Percentiles rank a stretch among this genome's conserved stretches.
These are phyloP conservation scores for Ophioninae sp. DNA, from an alignment of 2,888 invertebrate genomes.

Conservation along the genomic window DNA sequence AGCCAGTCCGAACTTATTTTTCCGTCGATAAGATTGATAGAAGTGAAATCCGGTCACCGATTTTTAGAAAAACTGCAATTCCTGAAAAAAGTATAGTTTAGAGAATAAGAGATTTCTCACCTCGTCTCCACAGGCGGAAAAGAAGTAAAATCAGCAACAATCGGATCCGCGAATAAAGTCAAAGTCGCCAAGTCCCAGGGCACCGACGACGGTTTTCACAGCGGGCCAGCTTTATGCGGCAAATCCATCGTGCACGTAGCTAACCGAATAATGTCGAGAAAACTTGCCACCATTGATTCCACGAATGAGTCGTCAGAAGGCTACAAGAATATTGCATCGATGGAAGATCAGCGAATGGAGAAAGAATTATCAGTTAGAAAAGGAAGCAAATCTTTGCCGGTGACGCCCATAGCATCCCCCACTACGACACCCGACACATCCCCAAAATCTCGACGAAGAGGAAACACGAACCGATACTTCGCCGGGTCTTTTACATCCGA, in stretches of 20 bases:
- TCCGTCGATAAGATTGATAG: neutral
- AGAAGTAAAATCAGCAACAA: conserved; percentile 58
- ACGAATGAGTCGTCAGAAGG: conserved; percentile 17
- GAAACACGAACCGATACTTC: conserved; percentile 84
- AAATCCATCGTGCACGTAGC: conserved; percentile 84
- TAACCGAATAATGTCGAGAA: conserved; percentile 77
- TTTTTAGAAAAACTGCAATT: neutral
- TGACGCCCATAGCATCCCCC: conserved; percentile 86
- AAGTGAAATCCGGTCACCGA: neutral
- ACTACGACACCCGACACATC: conserved; percentile 83
- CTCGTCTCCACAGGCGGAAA: conserved; percentile 54
- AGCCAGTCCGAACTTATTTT: neutral
- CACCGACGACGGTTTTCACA: conserved; percentile 85
- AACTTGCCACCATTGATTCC: conserved; percentile 65
- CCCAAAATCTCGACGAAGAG: conserved; percentile 82
- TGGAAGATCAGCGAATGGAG: conserved; percentile 33
- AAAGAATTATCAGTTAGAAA: conserved; percentile 68
- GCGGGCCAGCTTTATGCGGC: conserved; percentile 87
- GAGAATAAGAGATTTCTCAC: neutral
- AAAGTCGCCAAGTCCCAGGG: conserved; percentile 83
- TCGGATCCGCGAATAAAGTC: conserved; percentile 39
- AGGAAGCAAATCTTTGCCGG: conserved; percentile 88
- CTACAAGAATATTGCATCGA: conserved; percentile 40
- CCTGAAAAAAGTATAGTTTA: neutral
- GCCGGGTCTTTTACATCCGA: conserved; percentile 82